These are phyloP conservation scores for Anarrhichthys ocellatus DNA, from an alignment of 2,113 vertebrate species.

Conservation along the genomic window DNA sequence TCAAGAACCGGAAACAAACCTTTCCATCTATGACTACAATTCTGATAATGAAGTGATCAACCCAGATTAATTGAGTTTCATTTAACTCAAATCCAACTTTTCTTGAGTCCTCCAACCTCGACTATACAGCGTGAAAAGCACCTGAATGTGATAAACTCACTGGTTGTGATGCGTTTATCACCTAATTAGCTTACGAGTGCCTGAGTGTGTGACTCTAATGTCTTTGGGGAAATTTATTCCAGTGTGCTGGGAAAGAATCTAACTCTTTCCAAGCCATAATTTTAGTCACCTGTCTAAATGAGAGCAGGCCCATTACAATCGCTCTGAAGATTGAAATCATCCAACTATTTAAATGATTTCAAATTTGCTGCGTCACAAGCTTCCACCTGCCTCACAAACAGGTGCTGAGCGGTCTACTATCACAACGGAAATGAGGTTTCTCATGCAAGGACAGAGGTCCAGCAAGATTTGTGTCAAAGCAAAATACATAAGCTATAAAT, in stretches of 20 bases:
- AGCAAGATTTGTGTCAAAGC: not conserved
- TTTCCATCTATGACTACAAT: not conserved
- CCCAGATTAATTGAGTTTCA: not conserved
- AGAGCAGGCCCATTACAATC: constrained; percentile 13
- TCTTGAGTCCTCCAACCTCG: not conserved
- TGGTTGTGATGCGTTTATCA: constrained; percentile 7
- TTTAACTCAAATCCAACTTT: constrained; percentile 1
- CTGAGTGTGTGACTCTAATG: not conserved
- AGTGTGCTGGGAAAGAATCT: not conserved
- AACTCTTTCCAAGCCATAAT: not conserved
- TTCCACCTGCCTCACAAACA: not conserved
- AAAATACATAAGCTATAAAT: not conserved
- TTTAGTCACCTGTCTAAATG: constrained; percentile 19
- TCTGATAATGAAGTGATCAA: not conserved
- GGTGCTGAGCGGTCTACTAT: too few species aligned
- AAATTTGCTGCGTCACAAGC: not conserved
- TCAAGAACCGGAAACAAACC: not conserved
- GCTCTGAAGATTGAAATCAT: constrained; percentile 2
- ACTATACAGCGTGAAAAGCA: constrained; percentile 6
- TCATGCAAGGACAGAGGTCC: not conserved
- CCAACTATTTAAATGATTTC: constrained; percentile 8
- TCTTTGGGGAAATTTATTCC: constrained; percentile 26
- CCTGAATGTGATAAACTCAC: constrained; percentile 15
- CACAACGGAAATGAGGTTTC: not conserved
- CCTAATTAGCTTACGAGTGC: constrained; percentile 7